Percentiles rank a stretch among this genome's conserved stretches.
phyloP scores from a whole-genome alignment of 2,113 vertebrate genomes.

The Cyanoliseus patagonus region DNA sequence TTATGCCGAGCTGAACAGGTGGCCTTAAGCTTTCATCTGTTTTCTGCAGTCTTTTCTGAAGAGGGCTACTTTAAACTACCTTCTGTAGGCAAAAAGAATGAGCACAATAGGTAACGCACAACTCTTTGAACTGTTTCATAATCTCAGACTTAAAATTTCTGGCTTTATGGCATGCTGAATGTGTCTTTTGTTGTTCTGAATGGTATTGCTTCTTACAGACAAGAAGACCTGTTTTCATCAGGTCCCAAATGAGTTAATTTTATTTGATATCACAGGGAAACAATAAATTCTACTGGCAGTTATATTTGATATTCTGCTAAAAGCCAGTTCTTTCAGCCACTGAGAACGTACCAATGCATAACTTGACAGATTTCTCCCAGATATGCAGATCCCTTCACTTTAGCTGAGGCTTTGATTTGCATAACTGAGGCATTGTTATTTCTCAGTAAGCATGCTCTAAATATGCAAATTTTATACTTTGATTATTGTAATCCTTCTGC shows the following conservation, averaged over 20 bases:
- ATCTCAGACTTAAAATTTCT: neutral
- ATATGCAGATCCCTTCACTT: conserved; percentile 17
- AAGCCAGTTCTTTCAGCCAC: neutral
- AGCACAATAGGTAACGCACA: neutral
- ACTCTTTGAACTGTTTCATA: neutral
- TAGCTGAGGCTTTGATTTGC: conserved; percentile 10
- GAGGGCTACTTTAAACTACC: neutral
- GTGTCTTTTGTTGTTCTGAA: neutral
- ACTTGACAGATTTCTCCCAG: conserved; percentile 19
- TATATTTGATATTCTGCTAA: conserved; percentile 8
- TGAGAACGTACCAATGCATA: neutral
- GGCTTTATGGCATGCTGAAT: neutral
- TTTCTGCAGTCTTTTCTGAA: neutral
- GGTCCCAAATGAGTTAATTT: neutral
- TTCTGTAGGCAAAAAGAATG: neutral
- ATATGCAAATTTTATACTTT: conserved; percentile 57
- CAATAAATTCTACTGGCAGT: neutral
- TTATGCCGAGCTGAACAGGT: neutral
- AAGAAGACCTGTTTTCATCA: neutral
- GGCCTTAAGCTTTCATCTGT: neutral
- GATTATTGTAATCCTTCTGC: conserved; percentile 46
- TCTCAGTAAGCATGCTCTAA: conserved; percentile 38
- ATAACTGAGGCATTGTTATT: conserved; percentile 51
- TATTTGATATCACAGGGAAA: neutral
- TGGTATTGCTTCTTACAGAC: neutral